A percentile compares a stretch with the other conserved stretches of the same genome.
These are phyloP conservation scores for Himalopsyche anomala DNA, from an alignment of 2,888 invertebrate species.

Conservation along the genomic window DNA sequence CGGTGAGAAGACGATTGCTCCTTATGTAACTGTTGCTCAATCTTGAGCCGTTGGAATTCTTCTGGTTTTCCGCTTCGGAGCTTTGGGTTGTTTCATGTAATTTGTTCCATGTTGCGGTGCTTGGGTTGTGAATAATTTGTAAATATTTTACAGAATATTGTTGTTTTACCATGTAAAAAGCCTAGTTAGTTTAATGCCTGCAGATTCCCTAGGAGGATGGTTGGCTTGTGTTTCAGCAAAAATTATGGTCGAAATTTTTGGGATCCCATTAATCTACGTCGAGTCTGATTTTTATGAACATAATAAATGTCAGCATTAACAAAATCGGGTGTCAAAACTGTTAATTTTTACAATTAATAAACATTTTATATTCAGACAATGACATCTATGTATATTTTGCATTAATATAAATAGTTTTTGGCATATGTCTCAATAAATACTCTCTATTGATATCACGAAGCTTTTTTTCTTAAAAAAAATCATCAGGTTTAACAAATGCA, in stretches of 20 bases:
- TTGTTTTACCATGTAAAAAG: slow-evolving; percentile 36
- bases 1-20: slow-evolving; percentile 31
- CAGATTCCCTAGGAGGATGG: slow-evolving; percentile 25
- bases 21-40: slow-evolving; percentile 31
- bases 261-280: too few species aligned
- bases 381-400: too few species aligned
- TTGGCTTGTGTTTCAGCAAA: slow-evolving; percentile 8
- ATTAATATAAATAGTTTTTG: too few species aligned
- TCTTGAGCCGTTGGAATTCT: slow-evolving; percentile 42
- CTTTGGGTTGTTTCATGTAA: slow-evolving; percentile 43
- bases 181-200: slow-evolving; percentile 39
- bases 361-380: too few species aligned
- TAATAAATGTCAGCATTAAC: too few species aligned
- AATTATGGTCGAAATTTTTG: neutral
- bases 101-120: slow-evolving; percentile 43
- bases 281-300: too few species aligned
- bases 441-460: too few species aligned
- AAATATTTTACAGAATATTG: slow-evolving; percentile 39
- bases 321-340: too few species aligned
- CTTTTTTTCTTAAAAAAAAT: too few species aligned
- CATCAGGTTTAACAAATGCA: too few species aligned
- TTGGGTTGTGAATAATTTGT: slow-evolving; percentile 42
- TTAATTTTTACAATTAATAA: too few species aligned
- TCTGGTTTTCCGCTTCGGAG: slow-evolving; percentile 35
- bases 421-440: too few species aligned